Percentiles rank a stretch among this genome's conserved stretches.
Conservation (phyloP, 2,113 vertebrate genomes). For the Paratilapia polleni region DNA sequence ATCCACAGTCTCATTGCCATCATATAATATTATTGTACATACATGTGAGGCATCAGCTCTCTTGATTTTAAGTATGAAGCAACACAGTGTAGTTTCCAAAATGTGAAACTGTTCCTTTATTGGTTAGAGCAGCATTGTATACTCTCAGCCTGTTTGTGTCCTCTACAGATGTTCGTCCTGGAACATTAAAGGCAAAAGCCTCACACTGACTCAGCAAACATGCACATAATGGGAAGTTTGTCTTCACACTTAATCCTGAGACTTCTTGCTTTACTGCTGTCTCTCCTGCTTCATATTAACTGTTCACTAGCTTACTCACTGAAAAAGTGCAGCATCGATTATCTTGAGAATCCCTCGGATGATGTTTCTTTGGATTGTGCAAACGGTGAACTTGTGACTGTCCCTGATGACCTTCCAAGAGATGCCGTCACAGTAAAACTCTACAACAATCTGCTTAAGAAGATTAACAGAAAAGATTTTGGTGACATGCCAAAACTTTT, state of each 20-base stretch:
- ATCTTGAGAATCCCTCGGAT: background rate
- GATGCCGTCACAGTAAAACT: background rate
- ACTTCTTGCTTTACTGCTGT: background rate
- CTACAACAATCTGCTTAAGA: accelerated
- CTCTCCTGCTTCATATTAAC: background rate
- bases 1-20: too few relatives aligned
- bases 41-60: too few relatives aligned
- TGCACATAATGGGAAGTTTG: background rate
- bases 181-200: background rate
- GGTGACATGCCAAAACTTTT: background rate
- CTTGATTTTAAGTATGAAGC: too few relatives aligned
- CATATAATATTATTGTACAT: too few relatives aligned
- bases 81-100: too few relatives aligned
- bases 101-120: background rate
- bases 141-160: background rate
- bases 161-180: background rate
- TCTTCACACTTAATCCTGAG: background rate
- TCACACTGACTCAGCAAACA: background rate
- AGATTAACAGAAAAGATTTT: slow-evolving; percentile 6
- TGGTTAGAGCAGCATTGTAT: too few relatives aligned
- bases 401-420: slow-evolving; percentile 44
- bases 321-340: background rate
- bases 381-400: background rate
- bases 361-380: background rate
- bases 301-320: slow-evolving; percentile 8